phyloP scores from a whole-genome alignment of 2,797 vertebrate species.

The Serranus cabrilla region DNA sequence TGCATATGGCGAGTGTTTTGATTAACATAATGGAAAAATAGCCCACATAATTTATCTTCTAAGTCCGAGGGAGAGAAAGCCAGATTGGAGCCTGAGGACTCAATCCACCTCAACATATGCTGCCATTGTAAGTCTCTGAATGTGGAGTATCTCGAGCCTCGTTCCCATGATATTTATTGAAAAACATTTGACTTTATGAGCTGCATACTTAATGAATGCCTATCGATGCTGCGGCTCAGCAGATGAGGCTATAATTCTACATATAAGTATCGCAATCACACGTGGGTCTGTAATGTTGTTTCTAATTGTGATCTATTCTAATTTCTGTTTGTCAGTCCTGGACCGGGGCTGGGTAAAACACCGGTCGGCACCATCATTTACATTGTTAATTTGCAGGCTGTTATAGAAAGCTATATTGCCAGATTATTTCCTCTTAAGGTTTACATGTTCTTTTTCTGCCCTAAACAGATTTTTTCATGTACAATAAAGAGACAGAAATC shows the following conservation, averaged over 20 bases:
- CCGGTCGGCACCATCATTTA: conserved; percentile 22
- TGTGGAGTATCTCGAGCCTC: conserved; percentile 78
- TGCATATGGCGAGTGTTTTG: conserved; percentile 85
- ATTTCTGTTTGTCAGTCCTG: conserved; percentile 56
- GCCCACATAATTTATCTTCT: conserved; percentile 86
- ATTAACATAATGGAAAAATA: conserved; percentile 89
- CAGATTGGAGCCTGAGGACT: conserved; percentile 88
- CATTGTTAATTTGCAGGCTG: conserved; percentile 30
- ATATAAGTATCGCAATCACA: conserved; percentile 75
- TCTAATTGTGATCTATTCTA: conserved; percentile 71
- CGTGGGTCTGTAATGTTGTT: conserved; percentile 68
- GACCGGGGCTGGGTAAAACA: conserved; percentile 31
- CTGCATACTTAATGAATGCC: conserved; percentile 84
- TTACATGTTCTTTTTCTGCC: conserved; percentile 20
- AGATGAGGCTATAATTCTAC: conserved; percentile 84
- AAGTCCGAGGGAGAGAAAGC: conserved; percentile 84
- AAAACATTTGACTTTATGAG: conserved; percentile 87
- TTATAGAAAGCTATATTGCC: not conserved
- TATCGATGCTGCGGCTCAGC: conserved; percentile 73
- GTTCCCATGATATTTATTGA: conserved; percentile 87
- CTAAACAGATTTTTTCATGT: not conserved
- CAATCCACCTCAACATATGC: conserved; percentile 89
- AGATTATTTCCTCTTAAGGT: conserved; percentile 10
- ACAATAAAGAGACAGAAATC: not conserved
- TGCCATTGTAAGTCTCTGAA: conserved; percentile 80